Conservation (phyloP, 2,888 invertebrate species). For the Drosophila emarginata region DNA sequence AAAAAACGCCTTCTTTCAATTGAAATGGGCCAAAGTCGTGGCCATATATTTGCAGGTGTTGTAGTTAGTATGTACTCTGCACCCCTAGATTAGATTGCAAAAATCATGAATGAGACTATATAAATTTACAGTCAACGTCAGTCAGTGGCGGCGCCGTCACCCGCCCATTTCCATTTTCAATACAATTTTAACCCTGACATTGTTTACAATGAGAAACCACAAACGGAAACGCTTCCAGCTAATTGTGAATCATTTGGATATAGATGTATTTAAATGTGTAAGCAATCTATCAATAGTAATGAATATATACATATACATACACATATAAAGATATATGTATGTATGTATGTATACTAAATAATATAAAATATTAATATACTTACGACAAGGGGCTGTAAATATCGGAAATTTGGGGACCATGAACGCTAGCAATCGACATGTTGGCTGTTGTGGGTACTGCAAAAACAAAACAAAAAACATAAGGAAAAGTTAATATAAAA, state of each 20-base stretch:
- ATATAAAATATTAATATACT: conserved; percentile 53
- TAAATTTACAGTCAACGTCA: background rate
- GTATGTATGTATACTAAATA: background rate
- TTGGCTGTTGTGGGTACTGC: conserved; percentile 82
- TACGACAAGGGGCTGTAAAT: conserved; percentile 82
- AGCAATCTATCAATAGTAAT: conserved; percentile 8
- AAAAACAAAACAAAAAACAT: conserved; percentile 72
- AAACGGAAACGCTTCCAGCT: conserved; percentile 62
- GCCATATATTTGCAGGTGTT: conserved; percentile 35
- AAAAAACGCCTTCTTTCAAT: conserved; percentile 26
- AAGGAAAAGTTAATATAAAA: conserved; percentile 35
- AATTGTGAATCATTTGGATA: conserved; percentile 55
- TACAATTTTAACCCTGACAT: conserved; percentile 55
- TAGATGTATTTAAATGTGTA: background rate
- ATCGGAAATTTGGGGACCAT: conserved; percentile 83
- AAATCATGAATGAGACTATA: conserved; percentile 58
- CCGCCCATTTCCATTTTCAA: background rate
- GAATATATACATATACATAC: background rate
- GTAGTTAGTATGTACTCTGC: conserved; percentile 47
- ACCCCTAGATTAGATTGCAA: conserved; percentile 60
- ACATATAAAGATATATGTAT: background rate
- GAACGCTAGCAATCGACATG: conserved; percentile 85
- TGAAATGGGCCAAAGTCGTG: conserved; percentile 48
- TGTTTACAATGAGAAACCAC: conserved; percentile 52
- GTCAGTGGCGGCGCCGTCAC: background rate